Evolutionary conservation across 1,140 invertebrate species (phyloP), one percentile per base, ranked within the genome.

Genomic region (Micrasema minimum): DNA sequence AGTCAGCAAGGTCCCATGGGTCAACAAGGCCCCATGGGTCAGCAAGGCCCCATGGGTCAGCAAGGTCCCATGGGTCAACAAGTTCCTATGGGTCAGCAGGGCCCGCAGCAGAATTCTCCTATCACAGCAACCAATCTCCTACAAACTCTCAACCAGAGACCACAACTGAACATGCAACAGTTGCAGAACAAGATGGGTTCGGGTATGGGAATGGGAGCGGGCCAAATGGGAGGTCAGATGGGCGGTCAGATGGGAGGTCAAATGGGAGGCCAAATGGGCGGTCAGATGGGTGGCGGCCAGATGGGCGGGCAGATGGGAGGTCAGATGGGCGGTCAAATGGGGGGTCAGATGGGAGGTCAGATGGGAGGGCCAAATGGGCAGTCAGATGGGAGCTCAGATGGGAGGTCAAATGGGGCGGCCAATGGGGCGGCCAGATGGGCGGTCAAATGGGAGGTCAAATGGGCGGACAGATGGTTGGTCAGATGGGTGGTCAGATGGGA

Each of bases 121-220:
- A 84, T 83, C 55, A 80, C 84, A 55, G 85, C 87, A 61, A 82
- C 85, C 2, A 88, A 87, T 79, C 76, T 89, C 50, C 77, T 89
- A 22, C 88, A 89, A 79, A 86, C 83, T 37, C 78, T 89, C 66
- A 89, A 88, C 75, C 85, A 88, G 78, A 81, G 88, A 20, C 88
- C 88, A 51, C 85, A 82, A 71, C 86, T 89, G 80, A 79, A 78
- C 26, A 84, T 87, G 76, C 88, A 88, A 85, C 86, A 86, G 71
- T 85, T 86, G 26, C 87, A 88, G 78, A 86, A 86, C 22, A 87
- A 86, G 38, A 85, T 88, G 79, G 77, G 76, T 5, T 78, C 79
- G 72, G 77, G 76, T 2, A 79, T 79, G 74, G 76, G 77, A 16
- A 76, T 76, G 37, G 80, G 81, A 66, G 76, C 73, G 41, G 78